Evolutionary conservation across 1,140 invertebrate genomes (phyloP).

Genomic region (Pogonognathellus flavescens): DNA sequence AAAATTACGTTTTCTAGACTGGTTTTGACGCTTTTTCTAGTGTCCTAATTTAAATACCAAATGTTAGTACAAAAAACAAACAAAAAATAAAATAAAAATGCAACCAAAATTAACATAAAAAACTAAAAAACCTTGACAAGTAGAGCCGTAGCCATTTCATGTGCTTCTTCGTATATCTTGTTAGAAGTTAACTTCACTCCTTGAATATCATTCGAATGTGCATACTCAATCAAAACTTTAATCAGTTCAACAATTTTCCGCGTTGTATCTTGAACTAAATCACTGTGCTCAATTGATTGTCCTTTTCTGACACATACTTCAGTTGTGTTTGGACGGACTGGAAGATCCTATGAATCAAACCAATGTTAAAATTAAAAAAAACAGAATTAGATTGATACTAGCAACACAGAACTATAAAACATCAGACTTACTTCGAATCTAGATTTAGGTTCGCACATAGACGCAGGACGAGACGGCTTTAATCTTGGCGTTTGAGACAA

Average conservation of each 20-base stretch:
- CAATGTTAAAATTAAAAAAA: too few species aligned
- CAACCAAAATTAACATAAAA: not conserved
- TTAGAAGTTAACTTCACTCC: constrained; percentile 58
- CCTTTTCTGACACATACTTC: constrained; percentile 8
- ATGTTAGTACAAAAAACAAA: too few species aligned
- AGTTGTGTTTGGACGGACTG: constrained; percentile 45
- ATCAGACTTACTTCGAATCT: constrained; percentile 20
- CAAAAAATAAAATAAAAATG: not conserved
- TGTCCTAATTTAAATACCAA: not conserved
- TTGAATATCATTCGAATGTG: constrained; percentile 58
- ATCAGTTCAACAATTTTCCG: constrained; percentile 65
- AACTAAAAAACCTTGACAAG: constrained; percentile 52
- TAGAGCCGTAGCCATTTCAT: constrained; percentile 61
- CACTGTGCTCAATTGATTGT: constrained; percentile 38
- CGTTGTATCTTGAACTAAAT: constrained; percentile 63
- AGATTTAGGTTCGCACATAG: constrained; percentile 20
- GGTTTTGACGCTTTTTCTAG: constrained; percentile 36
- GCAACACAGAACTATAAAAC: too few species aligned
- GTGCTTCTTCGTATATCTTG: constrained; percentile 62
- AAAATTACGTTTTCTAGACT: constrained; percentile 62
- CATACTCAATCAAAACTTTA: constrained; percentile 64
- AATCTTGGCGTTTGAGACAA: constrained; percentile 14
- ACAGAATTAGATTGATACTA: too few species aligned
- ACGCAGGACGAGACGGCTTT: constrained; percentile 12
- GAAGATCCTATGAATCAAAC: not conserved